Evolutionary conservation across 2,888 invertebrate genomes (phyloP), one percentile per base, ranked within the genome.

Genomic region (Archips xylosteana): DNA sequence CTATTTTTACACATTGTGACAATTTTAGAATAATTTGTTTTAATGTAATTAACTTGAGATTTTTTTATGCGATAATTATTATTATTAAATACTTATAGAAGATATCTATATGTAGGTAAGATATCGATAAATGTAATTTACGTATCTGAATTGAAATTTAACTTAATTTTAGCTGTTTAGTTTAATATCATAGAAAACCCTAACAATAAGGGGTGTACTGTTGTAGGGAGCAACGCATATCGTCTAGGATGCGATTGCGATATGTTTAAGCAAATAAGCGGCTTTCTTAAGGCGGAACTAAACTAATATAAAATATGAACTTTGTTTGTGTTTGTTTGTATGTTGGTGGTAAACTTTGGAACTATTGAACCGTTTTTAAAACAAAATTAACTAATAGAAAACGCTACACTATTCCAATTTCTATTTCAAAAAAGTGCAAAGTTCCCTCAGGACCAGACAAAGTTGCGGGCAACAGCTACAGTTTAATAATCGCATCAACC

Each of bases 21-120:
- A 57, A 32, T 12, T 57, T 57, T 57, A 32, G 57, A 57, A 32
- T 57, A 57, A 2, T 57, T 57, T 4, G 32, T 57, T 57, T 57
- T 57, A 57, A 10, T 57, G 3, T 57, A 57, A 57, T 57, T 32
- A 10, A 32, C 32, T 57, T 57, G 57, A 57, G 57, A 57, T 57
- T 57, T 0, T 9, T 57, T 32, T 32, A 54, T 57, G 57, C 51
- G 51, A 54, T 57, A 57, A 4, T 54, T 23, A 54, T 54, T 57
- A 32, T 32, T 57, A 57, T 57, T 32, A 23, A 57, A 57, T 57
- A 57, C 57, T 32, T 39, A 57, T 32, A 32, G 5, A 32, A 23
- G 13, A 54, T 9, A 15, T 54, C 9, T 54, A 54, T 4, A 9
- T 57, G 3, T 32, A 32, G 23, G 57, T 57, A 57, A 4, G 10